Percentiles rank a stretch among this genome's conserved stretches.
phyloP scores from a whole-genome alignment of 2,888 invertebrate genomes.

The Chalcis sispes region DNA sequence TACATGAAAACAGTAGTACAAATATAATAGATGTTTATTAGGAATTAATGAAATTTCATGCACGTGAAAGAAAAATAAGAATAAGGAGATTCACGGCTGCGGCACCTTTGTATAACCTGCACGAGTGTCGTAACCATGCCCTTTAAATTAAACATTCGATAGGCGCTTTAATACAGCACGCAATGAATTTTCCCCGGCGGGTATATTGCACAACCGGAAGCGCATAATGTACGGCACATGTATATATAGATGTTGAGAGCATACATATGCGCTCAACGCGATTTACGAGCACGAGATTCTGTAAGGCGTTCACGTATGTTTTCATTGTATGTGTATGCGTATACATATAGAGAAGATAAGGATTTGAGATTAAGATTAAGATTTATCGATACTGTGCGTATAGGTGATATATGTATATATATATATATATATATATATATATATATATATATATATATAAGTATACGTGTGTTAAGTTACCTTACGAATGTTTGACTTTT shows the following conservation, averaged over 20 bases:
- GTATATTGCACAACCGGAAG: slow-evolving; percentile 66
- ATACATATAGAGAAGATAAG: neutral
- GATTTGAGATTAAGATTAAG: slow-evolving; percentile 28
- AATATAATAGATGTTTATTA: too few species aligned
- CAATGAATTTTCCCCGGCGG: slow-evolving; percentile 29
- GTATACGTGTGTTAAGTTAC: too few species aligned
- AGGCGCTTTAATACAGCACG: neutral
- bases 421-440: too few species aligned
- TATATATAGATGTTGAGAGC: too few species aligned
- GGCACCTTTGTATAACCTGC: neutral
- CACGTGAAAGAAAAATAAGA: neutral
- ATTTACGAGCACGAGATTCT: slow-evolving; percentile 24
- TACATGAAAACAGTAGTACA: too few species aligned
- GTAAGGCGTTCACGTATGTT: neutral
- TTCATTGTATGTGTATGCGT: too few species aligned
- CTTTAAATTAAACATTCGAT: too few species aligned
- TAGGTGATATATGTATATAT: too few species aligned
- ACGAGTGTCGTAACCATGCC: neutral
- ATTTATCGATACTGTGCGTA: slow-evolving; percentile 35
- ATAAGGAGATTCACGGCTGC: too few species aligned
- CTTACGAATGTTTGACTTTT: too few species aligned
- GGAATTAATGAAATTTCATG: neutral
- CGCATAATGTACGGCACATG: slow-evolving; percentile 48
- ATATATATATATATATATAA: too few species aligned
- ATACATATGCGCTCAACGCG: neutral